phyloP scores from a whole-genome alignment of 1,140 invertebrate species.

The Euborellia annulipes region DNA sequence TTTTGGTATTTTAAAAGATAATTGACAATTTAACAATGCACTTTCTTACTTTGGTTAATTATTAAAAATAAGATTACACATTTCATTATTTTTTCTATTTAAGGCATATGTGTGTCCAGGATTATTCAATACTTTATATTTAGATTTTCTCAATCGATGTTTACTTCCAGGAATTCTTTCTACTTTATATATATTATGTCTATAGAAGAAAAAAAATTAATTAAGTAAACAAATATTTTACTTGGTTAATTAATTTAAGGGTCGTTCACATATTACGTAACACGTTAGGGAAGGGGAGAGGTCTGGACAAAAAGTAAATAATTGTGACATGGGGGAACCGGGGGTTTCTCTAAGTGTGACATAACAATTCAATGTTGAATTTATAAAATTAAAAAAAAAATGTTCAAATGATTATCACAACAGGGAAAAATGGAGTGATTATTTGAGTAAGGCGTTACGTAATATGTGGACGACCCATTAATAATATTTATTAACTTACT shows the following conservation, averaged over 20 bases:
- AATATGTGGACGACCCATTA: too few species aligned
- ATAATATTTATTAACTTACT: constrained; percentile 29
- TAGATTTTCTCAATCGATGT: constrained; percentile 41
- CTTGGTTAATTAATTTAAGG: constrained; percentile 1
- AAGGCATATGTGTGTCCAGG: constrained; percentile 57
- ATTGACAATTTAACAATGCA: too few species aligned
- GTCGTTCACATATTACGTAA: too few species aligned
- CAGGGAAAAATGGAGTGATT: too few species aligned
- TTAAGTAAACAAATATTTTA: constrained; percentile 3
- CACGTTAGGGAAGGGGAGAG: too few species aligned
- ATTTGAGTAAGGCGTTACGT: too few species aligned
- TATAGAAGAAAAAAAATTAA: constrained; percentile 19
- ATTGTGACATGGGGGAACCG: too few species aligned
- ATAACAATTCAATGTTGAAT: constrained; percentile 14
- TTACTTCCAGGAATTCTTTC: constrained; percentile 51
- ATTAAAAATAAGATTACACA: constrained; percentile 33
- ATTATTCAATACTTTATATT: constrained; percentile 29
- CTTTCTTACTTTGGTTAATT: too few species aligned
- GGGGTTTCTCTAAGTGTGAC: too few species aligned
- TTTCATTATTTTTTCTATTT: constrained; percentile 64
- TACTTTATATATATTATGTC: constrained; percentile 47
- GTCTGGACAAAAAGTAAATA: too few species aligned
- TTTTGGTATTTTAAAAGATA: too few species aligned
- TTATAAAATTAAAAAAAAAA: constrained; percentile 3
- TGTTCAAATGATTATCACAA: too few species aligned